A percentile compares a stretch with the other conserved stretches of the same genome.
phyloP scores from a whole-genome alignment of 2,113 vertebrate species.

The Tragelaphus scriptus region DNA sequence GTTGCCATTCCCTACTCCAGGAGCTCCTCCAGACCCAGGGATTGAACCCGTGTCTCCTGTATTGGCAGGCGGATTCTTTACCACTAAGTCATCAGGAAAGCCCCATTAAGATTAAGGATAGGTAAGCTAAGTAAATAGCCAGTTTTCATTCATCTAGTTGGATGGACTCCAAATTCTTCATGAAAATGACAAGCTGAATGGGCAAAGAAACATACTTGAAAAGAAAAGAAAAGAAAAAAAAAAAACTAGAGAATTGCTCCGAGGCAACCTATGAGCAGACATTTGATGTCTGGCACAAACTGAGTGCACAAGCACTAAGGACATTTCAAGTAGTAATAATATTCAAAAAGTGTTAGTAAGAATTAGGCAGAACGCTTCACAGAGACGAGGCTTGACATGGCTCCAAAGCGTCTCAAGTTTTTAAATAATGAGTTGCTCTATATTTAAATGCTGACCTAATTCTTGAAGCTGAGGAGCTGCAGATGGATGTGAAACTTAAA shows the following conservation, averaged over 20 bases:
- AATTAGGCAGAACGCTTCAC: background rate
- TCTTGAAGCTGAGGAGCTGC: conserved; percentile 37
- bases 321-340: background rate
- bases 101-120: background rate
- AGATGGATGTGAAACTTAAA: conserved; percentile 41
- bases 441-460: conserved; percentile 56
- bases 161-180: background rate
- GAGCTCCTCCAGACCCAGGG: background rate
- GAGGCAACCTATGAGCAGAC: background rate
- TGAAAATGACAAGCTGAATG: background rate
- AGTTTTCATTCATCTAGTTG: background rate
- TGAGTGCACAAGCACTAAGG: background rate
- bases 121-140: background rate
- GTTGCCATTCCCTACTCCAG: background rate
- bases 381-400: background rate
- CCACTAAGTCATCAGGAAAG: background rate
- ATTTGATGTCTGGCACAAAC: background rate
- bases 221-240: background rate
- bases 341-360: background rate
- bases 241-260: background rate
- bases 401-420: background rate
- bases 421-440: conserved; percentile 29
- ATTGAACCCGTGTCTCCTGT: background rate
- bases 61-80: background rate
- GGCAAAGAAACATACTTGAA: background rate